Conservation (phyloP, 2,797 vertebrate species). For the Varecia variegata region DNA sequence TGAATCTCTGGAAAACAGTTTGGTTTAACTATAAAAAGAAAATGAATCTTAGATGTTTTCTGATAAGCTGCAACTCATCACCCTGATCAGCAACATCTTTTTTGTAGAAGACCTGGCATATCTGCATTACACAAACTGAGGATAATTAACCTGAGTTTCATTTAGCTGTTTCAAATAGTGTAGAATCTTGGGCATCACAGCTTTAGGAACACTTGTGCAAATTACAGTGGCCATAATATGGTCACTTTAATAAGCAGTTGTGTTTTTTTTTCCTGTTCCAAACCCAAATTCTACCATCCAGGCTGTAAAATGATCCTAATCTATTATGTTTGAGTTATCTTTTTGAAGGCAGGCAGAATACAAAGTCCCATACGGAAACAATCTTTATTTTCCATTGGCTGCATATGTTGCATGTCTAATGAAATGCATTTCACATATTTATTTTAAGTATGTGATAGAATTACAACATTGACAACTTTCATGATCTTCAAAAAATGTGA, state of each 20-base stretch:
- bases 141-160: constrained; percentile 49
- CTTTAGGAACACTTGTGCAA: constrained; percentile 62
- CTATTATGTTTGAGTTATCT: constrained; percentile 82
- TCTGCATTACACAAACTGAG: not conserved
- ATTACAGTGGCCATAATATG: constrained; percentile 78
- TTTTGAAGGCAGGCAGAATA: constrained; percentile 81
- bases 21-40: constrained; percentile 61
- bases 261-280: constrained; percentile 61
- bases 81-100: not conserved
- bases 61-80: constrained; percentile 55
- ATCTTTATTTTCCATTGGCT: constrained; percentile 82
- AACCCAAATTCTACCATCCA: constrained; percentile 80
- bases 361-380: constrained; percentile 82
- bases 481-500: constrained; percentile 78
- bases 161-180: constrained; percentile 8
- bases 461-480: constrained; percentile 85
- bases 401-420: constrained; percentile 82
- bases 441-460: constrained; percentile 81
- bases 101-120: not conserved
- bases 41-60: constrained; percentile 57
- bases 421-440: constrained; percentile 82
- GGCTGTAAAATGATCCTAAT: constrained; percentile 83
- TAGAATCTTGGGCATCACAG: constrained; percentile 40
- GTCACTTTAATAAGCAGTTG: constrained; percentile 74
- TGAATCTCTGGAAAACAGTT: constrained; percentile 49